Base-by-base conservation (phyloP, 2,113 vertebrate species). In the Centrocercus urophasianus region DNA sequence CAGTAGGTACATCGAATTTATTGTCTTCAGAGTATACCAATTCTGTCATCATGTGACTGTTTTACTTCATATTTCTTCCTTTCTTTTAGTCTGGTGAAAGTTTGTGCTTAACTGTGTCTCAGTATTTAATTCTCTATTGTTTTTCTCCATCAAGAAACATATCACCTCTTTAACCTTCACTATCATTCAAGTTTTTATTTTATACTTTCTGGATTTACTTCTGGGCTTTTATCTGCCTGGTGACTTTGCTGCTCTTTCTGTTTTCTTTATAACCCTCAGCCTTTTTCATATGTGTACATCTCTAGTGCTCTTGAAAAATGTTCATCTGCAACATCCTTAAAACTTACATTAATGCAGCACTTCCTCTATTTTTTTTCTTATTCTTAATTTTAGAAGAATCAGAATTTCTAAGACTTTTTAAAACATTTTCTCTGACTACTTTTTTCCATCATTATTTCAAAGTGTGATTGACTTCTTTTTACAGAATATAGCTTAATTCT, bases 391-490 rank as follows among this genome's bases (percentile, higher is more conserved):
- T 72, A 63, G 6, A 43, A 72, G 2, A 56, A 79, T 38, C 59
- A 91, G 69, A 22, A 30, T 45, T 80, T 87, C 2, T 63, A 22
- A 13, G 0, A 5, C 36, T 54, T 72, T 84, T 83, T 9, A 8
- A 69, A 57, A 66, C 1, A 12, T 16, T 56, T 83, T 81, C 32
- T 76, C 16, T 32, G 9, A 47, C 71, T 4, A 54, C 15, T 64
- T 45, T 90, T 82, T 82, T 66, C 13, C 19, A 16, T 76, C 13
- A 24, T 81, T 88, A 71, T 94, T 90, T 93, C 71, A 65, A 91
- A 72, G 43, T 57, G 43, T 70, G 57, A 88, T 74, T 91, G 71
- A 64, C 25, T 91, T 5, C 14, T 90, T 47, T 40, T 78, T 88
- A 81, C 91, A 85, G 72, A 86, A 57, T 5, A 71, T 20, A 64